Conservation (phyloP, 2,797 vertebrate species). For the Siniperca scherzeri region DNA sequence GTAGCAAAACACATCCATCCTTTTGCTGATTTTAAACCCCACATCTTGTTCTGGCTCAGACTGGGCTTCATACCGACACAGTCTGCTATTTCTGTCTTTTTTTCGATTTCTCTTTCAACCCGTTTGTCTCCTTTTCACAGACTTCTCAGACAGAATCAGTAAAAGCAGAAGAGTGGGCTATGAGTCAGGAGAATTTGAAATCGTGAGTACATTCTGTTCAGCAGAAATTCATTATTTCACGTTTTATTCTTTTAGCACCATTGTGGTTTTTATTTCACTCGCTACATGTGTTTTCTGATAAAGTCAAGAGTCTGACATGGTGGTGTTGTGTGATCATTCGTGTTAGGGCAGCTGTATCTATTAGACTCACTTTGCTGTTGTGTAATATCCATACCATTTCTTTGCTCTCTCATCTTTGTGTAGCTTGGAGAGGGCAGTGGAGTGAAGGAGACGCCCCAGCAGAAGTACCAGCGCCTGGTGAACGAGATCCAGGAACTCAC, state of each 20-base stretch:
- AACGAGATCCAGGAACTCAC: conserved; percentile 96
- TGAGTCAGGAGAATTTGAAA: conserved; percentile 95
- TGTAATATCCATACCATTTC: conserved; percentile 25
- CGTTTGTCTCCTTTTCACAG: conserved; percentile 78
- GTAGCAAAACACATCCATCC: neutral
- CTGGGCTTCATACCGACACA: neutral
- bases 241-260: conserved; percentile 9
- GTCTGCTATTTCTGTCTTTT: neutral
- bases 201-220: conserved; percentile 86
- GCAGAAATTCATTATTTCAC: conserved; percentile 14
- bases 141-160: conserved; percentile 96
- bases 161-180: conserved; percentile 93
- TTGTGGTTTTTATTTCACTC: conserved; percentile 15
- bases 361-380: conserved; percentile 1
- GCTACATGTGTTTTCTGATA: conserved; percentile 22
- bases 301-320: conserved; percentile 1
- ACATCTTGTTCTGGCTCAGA: neutral
- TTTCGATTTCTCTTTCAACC: neutral
- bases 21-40: neutral
- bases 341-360: neutral
- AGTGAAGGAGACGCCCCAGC: conserved; percentile 95
- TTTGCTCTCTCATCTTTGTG: conserved; percentile 17
- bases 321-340: neutral
- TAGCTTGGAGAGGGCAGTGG: conserved; percentile 93
- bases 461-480: conserved; percentile 95